phyloP scores from a whole-genome alignment of 2,888 invertebrate species.

The Hypselothyrea guttata region DNA sequence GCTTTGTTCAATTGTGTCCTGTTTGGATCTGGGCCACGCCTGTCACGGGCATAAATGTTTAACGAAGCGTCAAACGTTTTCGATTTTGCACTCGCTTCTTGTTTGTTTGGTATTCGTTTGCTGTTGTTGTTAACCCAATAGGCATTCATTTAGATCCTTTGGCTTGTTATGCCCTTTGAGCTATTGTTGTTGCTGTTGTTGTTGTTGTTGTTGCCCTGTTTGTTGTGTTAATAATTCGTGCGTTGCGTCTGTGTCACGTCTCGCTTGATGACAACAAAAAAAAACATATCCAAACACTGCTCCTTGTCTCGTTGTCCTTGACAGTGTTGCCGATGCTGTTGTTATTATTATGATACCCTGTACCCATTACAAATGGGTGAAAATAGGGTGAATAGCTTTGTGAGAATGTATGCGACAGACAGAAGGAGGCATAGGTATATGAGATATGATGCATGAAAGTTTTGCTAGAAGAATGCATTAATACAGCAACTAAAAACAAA shows the following conservation, averaged over 20 bases:
- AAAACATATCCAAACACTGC: not conserved
- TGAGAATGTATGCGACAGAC: no score
- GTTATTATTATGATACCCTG: no score
- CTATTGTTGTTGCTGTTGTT: slow-evolving; percentile 12
- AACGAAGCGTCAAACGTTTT: slow-evolving; percentile 73
- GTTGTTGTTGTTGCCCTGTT: slow-evolving; percentile 12
- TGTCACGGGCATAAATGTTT: slow-evolving; percentile 60
- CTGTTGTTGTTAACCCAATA: slow-evolving; percentile 60
- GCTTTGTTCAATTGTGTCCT: slow-evolving; percentile 18
- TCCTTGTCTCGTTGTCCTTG: slow-evolving; percentile 50
- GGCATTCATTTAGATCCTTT: slow-evolving; percentile 52
- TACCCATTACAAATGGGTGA: no score
- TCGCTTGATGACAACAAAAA: slow-evolving; percentile 46
- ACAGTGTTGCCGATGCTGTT: slow-evolving; percentile 35
- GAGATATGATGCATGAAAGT: no score
- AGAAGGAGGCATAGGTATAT: no score
- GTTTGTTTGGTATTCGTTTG: slow-evolving; percentile 26
- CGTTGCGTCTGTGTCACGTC: slow-evolving; percentile 68
- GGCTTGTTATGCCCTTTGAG: slow-evolving; percentile 12
- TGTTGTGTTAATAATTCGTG: slow-evolving; percentile 72
- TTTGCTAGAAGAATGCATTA: no score
- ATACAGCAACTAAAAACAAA: no score
- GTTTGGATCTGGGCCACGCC: not conserved
- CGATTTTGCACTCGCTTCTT: slow-evolving; percentile 53
- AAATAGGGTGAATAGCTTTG: no score